These are phyloP conservation scores for Lichenostomus cassidix DNA, from an alignment of 2,113 vertebrate genomes.

Conservation along the genomic window DNA sequence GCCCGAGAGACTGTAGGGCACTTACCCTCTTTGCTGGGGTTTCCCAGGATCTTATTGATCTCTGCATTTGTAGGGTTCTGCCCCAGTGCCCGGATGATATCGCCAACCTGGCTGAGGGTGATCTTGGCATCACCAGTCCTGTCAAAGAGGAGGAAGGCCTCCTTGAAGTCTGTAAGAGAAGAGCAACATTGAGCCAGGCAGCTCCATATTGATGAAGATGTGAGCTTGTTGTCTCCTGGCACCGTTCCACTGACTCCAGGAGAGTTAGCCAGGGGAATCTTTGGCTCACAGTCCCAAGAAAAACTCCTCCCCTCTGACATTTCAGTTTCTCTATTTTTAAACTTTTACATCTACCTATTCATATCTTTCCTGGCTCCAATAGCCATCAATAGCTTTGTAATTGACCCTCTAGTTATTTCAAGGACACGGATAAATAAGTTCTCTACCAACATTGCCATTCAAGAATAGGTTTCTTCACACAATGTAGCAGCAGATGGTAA, in stretches of 20 bases:
- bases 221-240: background rate
- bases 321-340: conserved; percentile 29
- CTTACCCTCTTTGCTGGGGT: conserved; percentile 88
- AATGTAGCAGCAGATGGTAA: background rate
- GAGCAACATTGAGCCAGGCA: background rate
- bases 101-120: conserved; percentile 88
- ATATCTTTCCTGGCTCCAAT: background rate
- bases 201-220: background rate
- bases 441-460: background rate
- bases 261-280: background rate
- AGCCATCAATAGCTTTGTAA: background rate
- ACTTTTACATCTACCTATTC: background rate
- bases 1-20: background rate
- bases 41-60: conserved; percentile 86
- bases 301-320: conserved; percentile 36
- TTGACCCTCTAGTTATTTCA: background rate
- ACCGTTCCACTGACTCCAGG: background rate
- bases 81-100: conserved; percentile 94
- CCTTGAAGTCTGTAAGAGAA: conserved; percentile 92
- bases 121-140: conserved; percentile 93
- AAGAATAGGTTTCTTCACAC: background rate
- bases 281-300: background rate
- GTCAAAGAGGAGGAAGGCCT: conserved; percentile 98
- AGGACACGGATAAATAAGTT: background rate
- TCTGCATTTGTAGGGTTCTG: conserved; percentile 97